phyloP scores from a whole-genome alignment of 2,113 vertebrate genomes.

The Aptenodytes forsteri region DNA sequence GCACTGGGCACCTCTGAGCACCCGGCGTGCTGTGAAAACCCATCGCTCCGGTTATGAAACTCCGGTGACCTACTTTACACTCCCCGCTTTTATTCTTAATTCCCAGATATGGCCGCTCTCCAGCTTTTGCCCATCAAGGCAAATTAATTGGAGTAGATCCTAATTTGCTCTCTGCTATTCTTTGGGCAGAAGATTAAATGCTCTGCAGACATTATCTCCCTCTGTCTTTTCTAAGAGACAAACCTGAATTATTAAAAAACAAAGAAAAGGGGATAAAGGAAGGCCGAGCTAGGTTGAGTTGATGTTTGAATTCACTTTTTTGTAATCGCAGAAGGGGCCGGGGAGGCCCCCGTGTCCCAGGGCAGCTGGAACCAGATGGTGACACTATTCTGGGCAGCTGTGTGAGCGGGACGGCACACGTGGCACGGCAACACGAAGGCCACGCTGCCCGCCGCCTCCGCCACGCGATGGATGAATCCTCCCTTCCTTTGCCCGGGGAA shows the following conservation, averaged over 20 bases:
- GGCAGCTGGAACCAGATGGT: conserved; percentile 20
- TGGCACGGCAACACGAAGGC: neutral
- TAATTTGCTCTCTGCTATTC: conserved; percentile 77
- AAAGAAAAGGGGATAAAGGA: neutral
- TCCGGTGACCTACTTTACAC: conserved; percentile 74
- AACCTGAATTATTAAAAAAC: conserved; percentile 22
- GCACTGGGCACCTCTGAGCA: fast-evolving
- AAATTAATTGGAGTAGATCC: conserved; percentile 68
- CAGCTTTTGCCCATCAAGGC: conserved; percentile 70
- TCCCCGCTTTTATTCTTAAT: conserved; percentile 72
- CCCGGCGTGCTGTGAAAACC: neutral
- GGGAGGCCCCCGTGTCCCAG: fast-evolving
- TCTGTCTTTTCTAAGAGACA: neutral
- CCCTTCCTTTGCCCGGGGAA: neutral
- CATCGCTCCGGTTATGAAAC: conserved; percentile 43
- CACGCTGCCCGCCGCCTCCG: fast-evolving
- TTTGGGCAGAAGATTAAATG: conserved; percentile 77
- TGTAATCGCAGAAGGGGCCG: neutral
- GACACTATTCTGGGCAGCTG: neutral
- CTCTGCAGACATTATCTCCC: conserved; percentile 73
- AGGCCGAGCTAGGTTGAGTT: neutral
- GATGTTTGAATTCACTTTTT: neutral
- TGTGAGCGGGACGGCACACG: neutral
- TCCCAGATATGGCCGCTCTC: conserved; percentile 69
- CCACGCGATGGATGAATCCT: fast-evolving